Base-by-base conservation (phyloP, 2,888 invertebrate species). In the Hydropsyche betteni region DNA sequence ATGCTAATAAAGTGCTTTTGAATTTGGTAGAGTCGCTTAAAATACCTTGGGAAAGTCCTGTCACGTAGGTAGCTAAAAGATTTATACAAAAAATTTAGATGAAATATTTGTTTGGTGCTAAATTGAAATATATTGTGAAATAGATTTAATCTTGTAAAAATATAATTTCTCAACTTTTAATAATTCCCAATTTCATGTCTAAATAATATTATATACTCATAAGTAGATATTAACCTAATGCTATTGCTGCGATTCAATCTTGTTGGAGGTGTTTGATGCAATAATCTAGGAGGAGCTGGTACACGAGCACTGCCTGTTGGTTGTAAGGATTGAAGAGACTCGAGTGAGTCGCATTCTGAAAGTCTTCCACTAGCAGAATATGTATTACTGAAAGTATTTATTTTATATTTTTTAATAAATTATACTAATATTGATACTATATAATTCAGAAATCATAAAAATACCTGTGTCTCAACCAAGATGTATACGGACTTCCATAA, bases 21-120 rank as follows among this genome's bases (percentile, higher is more conserved):
- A 16, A 75, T 76, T 72, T 77, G 76, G 79, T 80, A 79, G 79
- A 79, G 79, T 79, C 80, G 81, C 80, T 80, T 80, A 82, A 86
- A 90, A 86, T 93, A 94, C 94, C 95, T 95, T 91, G 94, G 94
- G 87, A 94, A 95, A 81, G 95, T 95, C 94, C 95, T 91, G 90
- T 94, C 94, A 91, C 93, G 92, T 86, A 94, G 94, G 89, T 94
- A 94, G 94, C 95, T 94, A 86, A 84, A 84, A 85, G 82, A 83
- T 79, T 81, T 81, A 82, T 82, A 84, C 82, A 69, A 69, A 72
- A 72, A 36, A 33, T 69, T 12, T 24, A n/a, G 12, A 64, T 64
- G 64, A 64, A 24, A 8, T 36, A 33, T 14, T 24, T 55, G 55
- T 55, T 52, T 12, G 34, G 34, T 12, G 69, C 68, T 68, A 44